Evolutionary conservation across 2,888 invertebrate genomes (phyloP).

Genomic region (Leptogaster cylindrica): DNA sequence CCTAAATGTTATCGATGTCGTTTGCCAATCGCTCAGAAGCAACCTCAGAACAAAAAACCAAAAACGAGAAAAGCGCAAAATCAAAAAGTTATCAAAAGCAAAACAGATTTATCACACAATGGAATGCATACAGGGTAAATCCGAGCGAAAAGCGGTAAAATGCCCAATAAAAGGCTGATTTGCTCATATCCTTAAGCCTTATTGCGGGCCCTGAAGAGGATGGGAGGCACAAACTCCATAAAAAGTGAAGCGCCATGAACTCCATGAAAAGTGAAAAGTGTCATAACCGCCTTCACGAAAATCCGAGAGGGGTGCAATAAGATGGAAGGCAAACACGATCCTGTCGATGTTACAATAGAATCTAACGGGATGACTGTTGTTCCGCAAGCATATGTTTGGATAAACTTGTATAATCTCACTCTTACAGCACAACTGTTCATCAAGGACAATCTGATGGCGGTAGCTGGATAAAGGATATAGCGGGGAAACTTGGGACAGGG

Average conservation of each 20-base stretch:
- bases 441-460: constrained; percentile 10
- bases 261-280: no score
- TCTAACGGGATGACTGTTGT: constrained; percentile 9
- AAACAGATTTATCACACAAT: constrained; percentile 14
- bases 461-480: no score
- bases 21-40: no score
- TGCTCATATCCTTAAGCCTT: constrained; percentile 23
- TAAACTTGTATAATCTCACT: constrained; percentile 35
- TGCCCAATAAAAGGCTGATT: constrained; percentile 17
- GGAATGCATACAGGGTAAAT: background rate
- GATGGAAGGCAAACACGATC: constrained; percentile 32
- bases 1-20: no score
- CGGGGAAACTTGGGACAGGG: constrained; percentile 18
- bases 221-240: constrained; percentile 3
- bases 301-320: constrained; percentile 32
- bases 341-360: constrained; percentile 27
- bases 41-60: no score
- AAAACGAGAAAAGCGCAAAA: no score
- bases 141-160: background rate
- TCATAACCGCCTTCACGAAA: constrained; percentile 34
- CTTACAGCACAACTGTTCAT: constrained; percentile 26
- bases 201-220: background rate
- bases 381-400: constrained; percentile 37
- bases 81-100: no score
- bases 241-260: no score